Evolutionary conservation across 2,888 invertebrate genomes (phyloP).

Genomic region (Pandemis corylana): DNA sequence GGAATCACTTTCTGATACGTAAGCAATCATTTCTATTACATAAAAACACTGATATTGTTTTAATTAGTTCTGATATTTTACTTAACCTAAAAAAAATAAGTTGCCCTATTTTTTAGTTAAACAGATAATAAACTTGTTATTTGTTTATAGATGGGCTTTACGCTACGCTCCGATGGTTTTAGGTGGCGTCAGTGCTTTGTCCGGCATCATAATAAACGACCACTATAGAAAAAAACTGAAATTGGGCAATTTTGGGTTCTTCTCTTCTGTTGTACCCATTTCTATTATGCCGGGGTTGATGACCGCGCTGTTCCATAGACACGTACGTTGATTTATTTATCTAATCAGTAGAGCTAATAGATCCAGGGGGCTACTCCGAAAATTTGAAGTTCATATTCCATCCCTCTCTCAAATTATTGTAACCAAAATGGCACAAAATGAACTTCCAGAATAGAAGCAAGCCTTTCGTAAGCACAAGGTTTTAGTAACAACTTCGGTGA

Average conservation of each 20-base stretch:
- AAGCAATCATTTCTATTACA: constrained; percentile 56
- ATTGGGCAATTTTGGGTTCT: constrained; percentile 83
- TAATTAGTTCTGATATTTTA: constrained; percentile 2
- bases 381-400: too few species aligned
- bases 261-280: constrained; percentile 86
- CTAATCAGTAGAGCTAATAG: too few species aligned
- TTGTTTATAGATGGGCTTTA: constrained; percentile 71
- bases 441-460: too few species aligned
- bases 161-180: constrained; percentile 80
- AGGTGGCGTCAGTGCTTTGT: constrained; percentile 77
- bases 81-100: constrained; percentile 21
- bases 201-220: constrained; percentile 86
- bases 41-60: constrained; percentile 22
- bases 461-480: too few species aligned
- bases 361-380: too few species aligned
- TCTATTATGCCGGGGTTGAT: constrained; percentile 85
- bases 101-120: too few species aligned
- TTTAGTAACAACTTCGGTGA: too few species aligned
- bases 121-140: neutral
- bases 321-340: constrained; percentile 69
- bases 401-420: too few species aligned
- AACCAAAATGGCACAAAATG: too few species aligned
- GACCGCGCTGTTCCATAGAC: constrained; percentile 82
- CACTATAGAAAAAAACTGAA: constrained; percentile 86
- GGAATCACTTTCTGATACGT: constrained; percentile 86